Evolutionary conservation across 2,888 invertebrate species (phyloP), one percentile per base, ranked within the genome.

Genomic region (Sclerodermus sp.): DNA sequence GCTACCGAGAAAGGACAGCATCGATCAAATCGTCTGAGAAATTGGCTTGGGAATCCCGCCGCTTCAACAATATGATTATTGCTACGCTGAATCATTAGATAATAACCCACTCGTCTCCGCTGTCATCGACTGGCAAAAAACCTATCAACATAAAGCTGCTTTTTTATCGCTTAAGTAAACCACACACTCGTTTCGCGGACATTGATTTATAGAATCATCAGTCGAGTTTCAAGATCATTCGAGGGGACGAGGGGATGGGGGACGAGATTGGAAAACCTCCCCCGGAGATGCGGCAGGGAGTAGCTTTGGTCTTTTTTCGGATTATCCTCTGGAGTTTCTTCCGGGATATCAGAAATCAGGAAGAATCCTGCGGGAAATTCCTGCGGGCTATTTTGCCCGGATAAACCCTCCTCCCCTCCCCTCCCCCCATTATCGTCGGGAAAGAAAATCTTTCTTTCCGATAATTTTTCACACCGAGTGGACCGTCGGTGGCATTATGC

Each of bases 1-100:
- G 56, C 62, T 62, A 62, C 62, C 50, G 53, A 46, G 53, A 51
- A 39, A 29, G 29, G 42, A 47, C 52, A 52, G 51, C 62, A 57
- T 62, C 62, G 55, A 62, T 62, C 62, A 62, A 57, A 56, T 44
- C 49, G 43, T 49, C 43, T 36, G 42, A 14, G 34, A 34, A 14
- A 34, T 34, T 34, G 12, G 12, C 14, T 14, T 34, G n/a, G 10
- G 14, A 34, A 14, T 34, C 34, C 34, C 14, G 34, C 12, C 34
- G n/a, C n/a, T 34, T 13, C 34, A 12, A 34, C 34, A 12, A 34
- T 12, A 34, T 10, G 14, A 34, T 34, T 14, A 23, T 34, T 14
- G n/a, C 34, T 12, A 14, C 34, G 34, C 12, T 34, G 14, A 34
- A 13, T 34, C 34, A 34, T 13, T 34, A 34, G 14, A 12, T 12